phyloP scores from a whole-genome alignment of 2,113 vertebrate species.

The Nasalis larvatus region DNA sequence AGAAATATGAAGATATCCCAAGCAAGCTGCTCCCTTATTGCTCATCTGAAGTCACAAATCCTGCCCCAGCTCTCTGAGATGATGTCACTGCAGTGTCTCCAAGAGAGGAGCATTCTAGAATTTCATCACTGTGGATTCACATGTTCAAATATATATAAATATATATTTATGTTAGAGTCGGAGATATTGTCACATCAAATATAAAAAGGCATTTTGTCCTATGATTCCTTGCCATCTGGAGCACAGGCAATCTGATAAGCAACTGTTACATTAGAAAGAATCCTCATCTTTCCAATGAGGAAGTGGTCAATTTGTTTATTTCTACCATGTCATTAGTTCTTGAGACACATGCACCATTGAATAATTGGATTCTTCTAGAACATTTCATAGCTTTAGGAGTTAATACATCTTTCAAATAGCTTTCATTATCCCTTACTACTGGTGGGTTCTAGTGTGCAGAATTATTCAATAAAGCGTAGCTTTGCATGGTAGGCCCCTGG shows the following conservation, averaged over 20 bases:
- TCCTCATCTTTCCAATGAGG: slow-evolving; percentile 24
- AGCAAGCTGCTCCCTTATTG: background rate
- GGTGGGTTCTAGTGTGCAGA: background rate
- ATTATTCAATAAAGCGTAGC: slow-evolving; percentile 62
- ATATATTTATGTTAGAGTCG: background rate
- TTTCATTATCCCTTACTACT: slow-evolving; percentile 21
- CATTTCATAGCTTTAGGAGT: slow-evolving; percentile 6
- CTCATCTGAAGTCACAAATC: background rate
- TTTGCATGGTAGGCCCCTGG: background rate
- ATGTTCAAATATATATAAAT: background rate
- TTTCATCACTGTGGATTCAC: background rate
- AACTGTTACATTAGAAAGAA: background rate
- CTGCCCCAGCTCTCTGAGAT: background rate
- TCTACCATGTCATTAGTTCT: slow-evolving; percentile 36
- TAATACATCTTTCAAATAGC: slow-evolving; percentile 60
- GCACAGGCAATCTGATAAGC: background rate
- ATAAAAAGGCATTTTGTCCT: background rate
- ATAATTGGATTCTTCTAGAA: slow-evolving; percentile 42
- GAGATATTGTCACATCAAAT: background rate
- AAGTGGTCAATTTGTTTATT: slow-evolving; percentile 30
- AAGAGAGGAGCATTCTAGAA: background rate
- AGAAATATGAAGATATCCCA: background rate
- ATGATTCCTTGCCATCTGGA: background rate
- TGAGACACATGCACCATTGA: background rate
- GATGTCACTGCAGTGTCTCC: background rate